phyloP scores from a whole-genome alignment of 2,888 invertebrate genomes.

The Alitta virens region DNA sequence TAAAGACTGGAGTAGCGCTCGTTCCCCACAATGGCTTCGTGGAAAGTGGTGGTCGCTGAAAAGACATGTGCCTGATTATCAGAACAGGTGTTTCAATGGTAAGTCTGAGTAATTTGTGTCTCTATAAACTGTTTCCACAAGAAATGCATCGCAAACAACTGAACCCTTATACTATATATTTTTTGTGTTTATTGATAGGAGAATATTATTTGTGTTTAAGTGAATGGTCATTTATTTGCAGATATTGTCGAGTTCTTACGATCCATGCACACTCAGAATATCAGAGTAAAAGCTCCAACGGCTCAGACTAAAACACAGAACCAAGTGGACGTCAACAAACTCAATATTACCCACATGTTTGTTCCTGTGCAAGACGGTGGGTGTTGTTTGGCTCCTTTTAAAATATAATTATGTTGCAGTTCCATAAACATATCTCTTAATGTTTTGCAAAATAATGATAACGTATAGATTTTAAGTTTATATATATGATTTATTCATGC shows the following conservation, averaged over 20 bases:
- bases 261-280: constrained; percentile 41
- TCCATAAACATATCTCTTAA: too few species aligned
- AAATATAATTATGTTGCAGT: not conserved
- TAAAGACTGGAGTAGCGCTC: constrained; percentile 56
- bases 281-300: constrained; percentile 33
- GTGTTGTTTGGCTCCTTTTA: not conserved
- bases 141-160: too few species aligned
- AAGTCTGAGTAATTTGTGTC: too few species aligned
- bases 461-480: too few species aligned
- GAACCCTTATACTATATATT: too few species aligned
- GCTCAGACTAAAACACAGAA: constrained; percentile 13
- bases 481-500: too few species aligned
- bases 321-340: constrained; percentile 1
- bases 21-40: constrained; percentile 60
- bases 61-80: constrained; percentile 54
- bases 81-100: constrained; percentile 51
- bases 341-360: not conserved
- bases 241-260: constrained; percentile 47
- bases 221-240: constrained; percentile 26
- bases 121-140: too few species aligned
- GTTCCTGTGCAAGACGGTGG: not conserved
- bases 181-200: too few species aligned
- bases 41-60: constrained; percentile 61
- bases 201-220: not conserved
- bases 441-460: too few species aligned